phyloP scores from a whole-genome alignment of 2,797 vertebrate species.

The Merluccius polli region DNA sequence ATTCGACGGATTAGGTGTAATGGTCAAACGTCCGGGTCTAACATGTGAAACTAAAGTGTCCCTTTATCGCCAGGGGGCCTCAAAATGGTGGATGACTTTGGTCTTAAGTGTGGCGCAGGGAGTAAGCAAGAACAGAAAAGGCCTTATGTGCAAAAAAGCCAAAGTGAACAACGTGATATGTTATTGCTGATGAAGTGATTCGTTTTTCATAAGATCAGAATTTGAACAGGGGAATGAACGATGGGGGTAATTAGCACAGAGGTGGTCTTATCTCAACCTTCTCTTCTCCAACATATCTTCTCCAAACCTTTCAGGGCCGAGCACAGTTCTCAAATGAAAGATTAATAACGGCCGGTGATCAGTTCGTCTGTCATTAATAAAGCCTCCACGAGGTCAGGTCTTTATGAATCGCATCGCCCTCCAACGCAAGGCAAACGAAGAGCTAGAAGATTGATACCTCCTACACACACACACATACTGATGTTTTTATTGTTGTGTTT shows the following conservation, averaged over 20 bases:
- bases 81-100: not conserved
- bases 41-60: not conserved
- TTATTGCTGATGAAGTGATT: slow-evolving; percentile 52
- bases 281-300: slow-evolving; percentile 51
- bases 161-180: slow-evolving; percentile 38
- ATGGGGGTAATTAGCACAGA: slow-evolving; percentile 70
- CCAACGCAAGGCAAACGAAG: not conserved
- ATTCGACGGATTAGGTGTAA: not conserved
- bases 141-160: slow-evolving; percentile 21
- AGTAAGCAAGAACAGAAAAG: not conserved
- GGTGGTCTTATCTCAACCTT: slow-evolving; percentile 58
- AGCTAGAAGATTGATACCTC: too few species aligned
- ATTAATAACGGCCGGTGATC: slow-evolving; percentile 50
- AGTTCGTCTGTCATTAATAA: slow-evolving; percentile 44
- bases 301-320: slow-evolving; percentile 47
- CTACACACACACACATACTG: not conserved
- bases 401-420: slow-evolving; percentile 9
- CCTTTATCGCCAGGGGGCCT: not conserved
- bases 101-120: not conserved
- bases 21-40: not conserved
- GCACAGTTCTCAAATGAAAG: slow-evolving; percentile 45
- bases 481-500: not conserved
- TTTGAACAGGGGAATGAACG: slow-evolving; percentile 56
- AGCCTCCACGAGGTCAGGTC: slow-evolving; percentile 11
- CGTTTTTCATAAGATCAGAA: slow-evolving; percentile 54